Percentiles rank a stretch among this genome's conserved stretches.
phyloP scores from a whole-genome alignment of 2,113 vertebrate genomes.

The Anguilla rostrata region DNA sequence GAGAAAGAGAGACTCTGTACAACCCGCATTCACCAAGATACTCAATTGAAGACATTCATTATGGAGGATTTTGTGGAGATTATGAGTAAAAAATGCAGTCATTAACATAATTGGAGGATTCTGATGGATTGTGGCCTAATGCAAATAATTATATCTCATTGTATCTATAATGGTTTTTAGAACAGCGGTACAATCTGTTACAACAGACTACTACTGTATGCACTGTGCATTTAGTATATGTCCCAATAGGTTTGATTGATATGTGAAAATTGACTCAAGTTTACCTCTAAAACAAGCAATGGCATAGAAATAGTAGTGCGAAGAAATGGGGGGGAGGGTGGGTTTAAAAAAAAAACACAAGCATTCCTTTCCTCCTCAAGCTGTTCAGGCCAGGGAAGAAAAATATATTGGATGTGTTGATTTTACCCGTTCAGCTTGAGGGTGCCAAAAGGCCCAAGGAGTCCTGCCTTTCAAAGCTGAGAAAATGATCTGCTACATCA shows the following conservation, averaged over 20 bases:
- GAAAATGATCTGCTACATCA: conserved; percentile 45
- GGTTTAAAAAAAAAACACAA: conserved; percentile 14
- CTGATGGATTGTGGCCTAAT: conserved; percentile 12
- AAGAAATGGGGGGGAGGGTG: conserved; percentile 29
- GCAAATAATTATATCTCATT: conserved; percentile 11
- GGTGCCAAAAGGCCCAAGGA: conserved; percentile 47
- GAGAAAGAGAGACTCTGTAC: not conserved
- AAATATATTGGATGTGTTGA: conserved; percentile 54
- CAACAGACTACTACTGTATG: not conserved
- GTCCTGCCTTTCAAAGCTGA: conserved; percentile 44
- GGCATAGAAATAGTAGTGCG: conserved; percentile 9
- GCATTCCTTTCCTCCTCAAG: conserved; percentile 33
- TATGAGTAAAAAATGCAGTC: not conserved
- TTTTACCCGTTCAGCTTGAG: conserved; percentile 47
- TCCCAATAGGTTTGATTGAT: not conserved
- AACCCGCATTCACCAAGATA: not conserved
- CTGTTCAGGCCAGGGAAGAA: conserved; percentile 43
- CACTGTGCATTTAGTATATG: not conserved
- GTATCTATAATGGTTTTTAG: not conserved
- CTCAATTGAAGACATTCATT: conserved; percentile 4
- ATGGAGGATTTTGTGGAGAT: not conserved
- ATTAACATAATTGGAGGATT: not conserved
- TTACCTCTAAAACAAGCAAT: conserved; percentile 17
- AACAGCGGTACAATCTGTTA: not conserved
- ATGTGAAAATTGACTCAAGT: conserved; percentile 36